A percentile compares a stretch with the other conserved stretches of the same genome.
phyloP scores from a whole-genome alignment of 2,888 invertebrate genomes.

The Isoperla grammatica region DNA sequence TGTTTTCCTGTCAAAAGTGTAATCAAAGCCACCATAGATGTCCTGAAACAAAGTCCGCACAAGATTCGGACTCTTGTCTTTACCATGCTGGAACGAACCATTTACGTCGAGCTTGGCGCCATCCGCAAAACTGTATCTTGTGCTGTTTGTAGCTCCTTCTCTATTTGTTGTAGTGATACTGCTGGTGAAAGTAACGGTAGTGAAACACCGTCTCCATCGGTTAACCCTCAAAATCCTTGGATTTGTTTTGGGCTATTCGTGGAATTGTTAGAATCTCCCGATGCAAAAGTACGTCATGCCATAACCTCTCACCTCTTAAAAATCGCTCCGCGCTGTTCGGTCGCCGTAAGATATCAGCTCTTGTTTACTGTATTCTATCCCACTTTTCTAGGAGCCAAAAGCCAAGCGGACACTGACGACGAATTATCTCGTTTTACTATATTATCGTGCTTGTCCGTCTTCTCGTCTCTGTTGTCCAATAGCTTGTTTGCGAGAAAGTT shows the following conservation, averaged over 20 bases:
- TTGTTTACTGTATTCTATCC: constrained; percentile 57
- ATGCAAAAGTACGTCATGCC: constrained; percentile 51
- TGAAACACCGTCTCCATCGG: not conserved
- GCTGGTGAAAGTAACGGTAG: not conserved
- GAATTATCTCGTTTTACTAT: constrained; percentile 44
- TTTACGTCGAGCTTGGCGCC: constrained; percentile 56
- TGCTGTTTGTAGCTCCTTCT: constrained; percentile 40
- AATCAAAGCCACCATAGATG: constrained; percentile 47
- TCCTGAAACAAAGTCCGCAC: constrained; percentile 42
- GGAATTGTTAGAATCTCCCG: constrained; percentile 51
- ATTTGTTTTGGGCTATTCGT: constrained; percentile 54
- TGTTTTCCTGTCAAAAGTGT: constrained; percentile 54
- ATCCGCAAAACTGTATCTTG: constrained; percentile 41
- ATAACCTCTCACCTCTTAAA: constrained; percentile 54
- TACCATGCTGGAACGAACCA: constrained; percentile 52
- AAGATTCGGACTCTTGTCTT: constrained; percentile 46
- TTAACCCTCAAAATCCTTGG: constrained; percentile 43
- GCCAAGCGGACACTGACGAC: constrained; percentile 27
- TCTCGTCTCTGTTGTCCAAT: constrained; percentile 50
- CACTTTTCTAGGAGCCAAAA: constrained; percentile 52
- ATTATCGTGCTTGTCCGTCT: constrained; percentile 55
- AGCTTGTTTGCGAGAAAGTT: constrained; percentile 56
- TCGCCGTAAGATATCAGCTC: constrained; percentile 52
- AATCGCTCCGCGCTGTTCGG: constrained; percentile 52
- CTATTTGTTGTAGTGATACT: not conserved